phyloP scores from a whole-genome alignment of 2,113 vertebrate genomes.

The Chloropsis cyanopogon region DNA sequence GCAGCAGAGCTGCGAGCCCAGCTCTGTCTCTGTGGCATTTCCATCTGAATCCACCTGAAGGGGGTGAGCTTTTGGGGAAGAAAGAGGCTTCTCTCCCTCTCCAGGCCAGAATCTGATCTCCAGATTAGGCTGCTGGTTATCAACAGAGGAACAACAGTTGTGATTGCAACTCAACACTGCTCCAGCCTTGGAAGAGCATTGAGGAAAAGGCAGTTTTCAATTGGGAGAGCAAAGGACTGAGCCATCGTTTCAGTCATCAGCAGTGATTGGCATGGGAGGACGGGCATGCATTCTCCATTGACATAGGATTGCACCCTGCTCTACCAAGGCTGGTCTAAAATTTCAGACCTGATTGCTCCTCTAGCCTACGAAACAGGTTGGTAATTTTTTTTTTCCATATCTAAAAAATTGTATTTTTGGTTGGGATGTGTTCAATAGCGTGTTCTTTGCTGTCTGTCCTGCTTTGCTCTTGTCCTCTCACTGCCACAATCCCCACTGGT shows the following conservation, averaged over 20 bases:
- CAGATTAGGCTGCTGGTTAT: conserved; percentile 72
- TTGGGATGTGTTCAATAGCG: not conserved
- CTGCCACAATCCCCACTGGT: not conserved
- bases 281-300: conserved; percentile 59
- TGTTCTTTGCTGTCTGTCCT: not conserved
- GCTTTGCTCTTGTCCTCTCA: not conserved
- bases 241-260: conserved; percentile 59
- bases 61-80: conserved; percentile 76
- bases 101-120: conserved; percentile 74
- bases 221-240: conserved; percentile 46
- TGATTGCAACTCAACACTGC: conserved; percentile 68
- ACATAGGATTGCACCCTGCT: conserved; percentile 60
- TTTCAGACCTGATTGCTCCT: conserved; percentile 46
- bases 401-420: not conserved
- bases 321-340: conserved; percentile 42
- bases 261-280: conserved; percentile 51
- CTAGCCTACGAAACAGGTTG: conserved; percentile 70
- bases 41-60: conserved; percentile 78
- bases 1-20: conserved; percentile 66
- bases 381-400: conserved; percentile 21
- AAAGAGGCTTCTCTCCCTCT: conserved; percentile 70
- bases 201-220: conserved; percentile 63
- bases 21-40: conserved; percentile 77
- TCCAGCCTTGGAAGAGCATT: conserved; percentile 16
- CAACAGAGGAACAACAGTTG: conserved; percentile 64